Evolutionary conservation across 2,113 vertebrate species (phyloP), one percentile per base, ranked within the genome.

Genomic region (Entelurus aequoreus): DNA sequence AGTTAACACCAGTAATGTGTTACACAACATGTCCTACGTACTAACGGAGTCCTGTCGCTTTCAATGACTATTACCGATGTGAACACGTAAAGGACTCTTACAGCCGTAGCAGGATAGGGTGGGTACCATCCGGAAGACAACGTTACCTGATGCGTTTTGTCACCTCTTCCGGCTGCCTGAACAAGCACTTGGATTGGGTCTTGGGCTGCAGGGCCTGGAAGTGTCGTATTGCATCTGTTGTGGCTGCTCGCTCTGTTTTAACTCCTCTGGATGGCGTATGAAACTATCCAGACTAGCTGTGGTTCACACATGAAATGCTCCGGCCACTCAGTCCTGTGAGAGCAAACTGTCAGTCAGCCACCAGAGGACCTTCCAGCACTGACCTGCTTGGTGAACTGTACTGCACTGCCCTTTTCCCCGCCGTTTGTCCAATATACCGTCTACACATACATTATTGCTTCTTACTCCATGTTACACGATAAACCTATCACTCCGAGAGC

Each of bases 151-250:
- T 92, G 85, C 84, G 88, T 90, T 86, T 40, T 89, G 87, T 88
- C 88, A 89, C 89, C 83, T 92, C 88, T 94, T 95, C 87, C 82
- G 79, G 86, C 89, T 90, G 88, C 90, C 84, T 81, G 90, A 82
- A 82, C 91, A 90, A 70, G 82, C 82, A 68, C 83, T 81, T 65
- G 79, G 40, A 42, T 68, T 51, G 75, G 66, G 74, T 84, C 68
- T 51, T 74, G 88, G 58, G 90, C 93, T 92, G 67, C 78, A 68
- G 83, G 94, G 92, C 86, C 72, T 35, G 71, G 78, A 69, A 76
- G 86, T 84, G 90, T 93, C 92, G 86, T 81, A 85, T 76, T 76
- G 74, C 87, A 94, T 95, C 92, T 91, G 85, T 86, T 81, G 83
- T 46, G 69, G 80, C 88, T 84, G 88, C 86, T 89, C 79, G 74